phyloP scores from a whole-genome alignment of 1,140 invertebrate genomes.

The Sitobion miscanthi region DNA sequence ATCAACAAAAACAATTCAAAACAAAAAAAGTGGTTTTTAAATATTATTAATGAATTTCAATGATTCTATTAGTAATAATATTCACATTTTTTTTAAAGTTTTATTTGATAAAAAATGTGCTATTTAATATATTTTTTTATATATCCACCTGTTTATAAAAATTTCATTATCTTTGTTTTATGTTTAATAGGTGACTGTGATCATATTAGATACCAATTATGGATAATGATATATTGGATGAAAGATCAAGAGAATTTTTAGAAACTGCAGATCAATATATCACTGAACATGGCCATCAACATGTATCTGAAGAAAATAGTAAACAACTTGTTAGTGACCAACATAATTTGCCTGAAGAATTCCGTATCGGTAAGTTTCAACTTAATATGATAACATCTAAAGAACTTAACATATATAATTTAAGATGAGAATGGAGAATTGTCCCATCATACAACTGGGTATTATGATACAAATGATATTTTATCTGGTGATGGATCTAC shows the following conservation, averaged over 20 bases:
- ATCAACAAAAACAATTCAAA: too few relatives aligned
- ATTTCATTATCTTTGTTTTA: background rate
- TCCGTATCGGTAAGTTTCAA: conserved; percentile 41
- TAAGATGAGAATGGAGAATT: conserved; percentile 53
- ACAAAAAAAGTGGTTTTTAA: background rate
- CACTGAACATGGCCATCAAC: conserved; percentile 48
- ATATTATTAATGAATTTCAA: background rate
- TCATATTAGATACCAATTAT: conserved; percentile 4
- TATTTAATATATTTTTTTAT: background rate
- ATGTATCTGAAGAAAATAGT: conserved; percentile 44
- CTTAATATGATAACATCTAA: background rate
- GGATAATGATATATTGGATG: conserved; percentile 53
- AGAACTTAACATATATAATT: background rate
- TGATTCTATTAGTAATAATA: background rate
- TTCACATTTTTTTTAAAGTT: background rate
- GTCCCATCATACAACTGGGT: conserved; percentile 35
- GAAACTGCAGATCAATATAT: conserved; percentile 54
- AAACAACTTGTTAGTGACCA: conserved; percentile 44
- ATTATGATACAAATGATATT: conserved; percentile 49
- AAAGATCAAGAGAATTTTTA: conserved; percentile 53
- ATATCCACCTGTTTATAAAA: background rate
- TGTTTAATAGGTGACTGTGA: background rate
- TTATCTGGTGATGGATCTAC: conserved; percentile 48
- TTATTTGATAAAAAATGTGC: background rate
- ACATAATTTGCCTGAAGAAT: conserved; percentile 47